Conservation (phyloP, 2,888 invertebrate species). For the Ichneumon xanthorius region DNA sequence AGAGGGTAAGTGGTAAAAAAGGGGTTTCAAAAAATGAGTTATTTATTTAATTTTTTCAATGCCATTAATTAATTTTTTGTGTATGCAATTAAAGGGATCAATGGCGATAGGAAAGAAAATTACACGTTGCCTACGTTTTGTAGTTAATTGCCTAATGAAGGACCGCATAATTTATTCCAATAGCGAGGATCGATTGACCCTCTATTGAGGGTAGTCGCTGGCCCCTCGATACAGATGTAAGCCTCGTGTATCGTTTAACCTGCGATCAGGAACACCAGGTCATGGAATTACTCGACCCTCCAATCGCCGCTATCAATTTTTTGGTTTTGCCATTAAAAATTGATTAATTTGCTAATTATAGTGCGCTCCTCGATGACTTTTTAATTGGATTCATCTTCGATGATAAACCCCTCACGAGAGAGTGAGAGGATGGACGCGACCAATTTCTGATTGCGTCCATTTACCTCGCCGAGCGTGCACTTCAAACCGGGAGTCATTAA, state of each 20-base stretch:
- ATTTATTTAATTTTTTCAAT: too few species aligned
- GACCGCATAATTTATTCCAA: conserved; percentile 25
- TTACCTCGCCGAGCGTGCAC: conserved; percentile 10
- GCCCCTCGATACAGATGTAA: conserved; percentile 13
- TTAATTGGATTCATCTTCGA: conserved; percentile 28
- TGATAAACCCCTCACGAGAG: conserved; percentile 15
- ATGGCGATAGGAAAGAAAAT: neutral
- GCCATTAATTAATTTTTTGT: conserved; percentile 6
- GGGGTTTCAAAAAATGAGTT: too few species aligned
- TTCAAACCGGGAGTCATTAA: conserved; percentile 58
- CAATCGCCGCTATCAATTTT: neutral
- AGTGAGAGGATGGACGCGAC: neutral
- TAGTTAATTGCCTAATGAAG: conserved; percentile 4
- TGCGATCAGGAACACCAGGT: neutral
- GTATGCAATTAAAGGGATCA: neutral
- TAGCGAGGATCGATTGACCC: conserved; percentile 26
- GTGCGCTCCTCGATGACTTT: neutral
- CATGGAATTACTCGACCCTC: neutral
- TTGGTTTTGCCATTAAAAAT: neutral
- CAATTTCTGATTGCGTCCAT: neutral
- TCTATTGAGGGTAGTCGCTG: conserved; percentile 4
- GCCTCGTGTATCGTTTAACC: conserved; percentile 9
- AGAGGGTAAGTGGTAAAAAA: too few species aligned
- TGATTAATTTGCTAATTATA: too few species aligned
- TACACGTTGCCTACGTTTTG: neutral